Evolutionary conservation across 2,113 vertebrate genomes (phyloP), one percentile per base, ranked within the genome.

Genomic region (Lasiurus borealis): DNA sequence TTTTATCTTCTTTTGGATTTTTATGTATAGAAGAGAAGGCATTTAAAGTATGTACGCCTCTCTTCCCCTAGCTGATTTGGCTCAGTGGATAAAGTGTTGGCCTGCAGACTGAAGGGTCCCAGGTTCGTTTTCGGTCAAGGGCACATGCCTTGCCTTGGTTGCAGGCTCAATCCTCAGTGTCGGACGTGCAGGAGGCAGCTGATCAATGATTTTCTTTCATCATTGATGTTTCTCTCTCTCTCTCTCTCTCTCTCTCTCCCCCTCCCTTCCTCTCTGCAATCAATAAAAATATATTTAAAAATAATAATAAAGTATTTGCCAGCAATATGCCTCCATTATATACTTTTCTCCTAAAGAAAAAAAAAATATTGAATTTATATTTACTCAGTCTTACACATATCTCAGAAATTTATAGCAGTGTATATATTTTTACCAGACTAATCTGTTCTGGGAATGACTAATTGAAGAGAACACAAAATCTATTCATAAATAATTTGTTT

Each of bases 1-100:
- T 93, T 92, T 90, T 77, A 23, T 91, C 25, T n/a, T 92, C 23
- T 88, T 88, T 66, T 40, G 29, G 93, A 80, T 68, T 88, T 93
- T 59, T 95, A 69, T 54, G 68, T 11, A 19, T 85, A 48, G n/a
- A 84, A 59, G 48, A 76, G 21, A 89, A 95, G 50, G 8, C n/a
- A 69, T 69, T 48, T 86, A 59, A 90, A 76, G 8, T 59, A 50
- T 71, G 69, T 86, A 5, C 44, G 3, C 21, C 8, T 8, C 52
- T 0, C 8, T 8, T 8, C 9, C 23, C 54, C 54, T 19, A 8
- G 54, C 18, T 19, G 25, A 59, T 25, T 59, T 59, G 57, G 57
- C 57, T 59, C 23, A 25, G 8, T 59, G 57, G 23, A 25, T 59
- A 25, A 23, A 59, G 23, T 59, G 23, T 27, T 59, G 57, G 57